Conservation (phyloP, 2,888 invertebrate genomes). For the Ornithoptera alexandrae region DNA sequence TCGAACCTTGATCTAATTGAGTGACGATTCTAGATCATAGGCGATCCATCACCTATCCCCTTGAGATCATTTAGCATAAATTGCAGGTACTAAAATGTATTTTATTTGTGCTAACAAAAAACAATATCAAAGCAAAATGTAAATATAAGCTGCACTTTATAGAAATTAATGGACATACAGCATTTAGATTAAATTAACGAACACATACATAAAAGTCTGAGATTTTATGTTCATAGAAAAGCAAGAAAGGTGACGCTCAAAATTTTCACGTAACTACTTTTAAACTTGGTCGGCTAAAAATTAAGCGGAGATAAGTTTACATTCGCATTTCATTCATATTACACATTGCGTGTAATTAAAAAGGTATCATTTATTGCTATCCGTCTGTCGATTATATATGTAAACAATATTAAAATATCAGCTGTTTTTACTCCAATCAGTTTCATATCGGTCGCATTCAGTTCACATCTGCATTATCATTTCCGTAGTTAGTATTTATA, state of each 20-base stretch:
- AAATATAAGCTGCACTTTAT: not conserved
- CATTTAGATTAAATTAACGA: not conserved
- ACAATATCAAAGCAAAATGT: not conserved
- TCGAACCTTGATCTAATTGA: constrained; percentile 67
- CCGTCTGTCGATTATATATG: constrained; percentile 3
- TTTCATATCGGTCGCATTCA: constrained; percentile 16
- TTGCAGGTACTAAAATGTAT: not conserved
- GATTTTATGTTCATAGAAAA: not conserved
- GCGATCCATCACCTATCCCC: constrained; percentile 42
- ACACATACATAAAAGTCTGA: not conserved
- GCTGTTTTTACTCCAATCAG: constrained; percentile 11
- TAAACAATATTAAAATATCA: constrained; percentile 13
- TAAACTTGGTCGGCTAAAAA: not conserved
- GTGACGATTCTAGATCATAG: constrained; percentile 50
- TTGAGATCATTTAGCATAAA: not conserved
- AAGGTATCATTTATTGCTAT: not conserved
- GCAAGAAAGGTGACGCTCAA: not conserved
- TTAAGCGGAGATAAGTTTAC: not conserved
- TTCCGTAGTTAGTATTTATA: constrained; percentile 23
- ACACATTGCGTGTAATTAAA: not conserved
- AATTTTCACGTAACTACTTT: not conserved
- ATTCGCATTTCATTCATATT: not conserved
- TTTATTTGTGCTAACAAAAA: not conserved
- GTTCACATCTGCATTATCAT: constrained; percentile 25
- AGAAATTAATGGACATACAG: not conserved